Base-by-base conservation (phyloP, 1,140 invertebrate genomes). In the Drosophila erecta region DNA sequence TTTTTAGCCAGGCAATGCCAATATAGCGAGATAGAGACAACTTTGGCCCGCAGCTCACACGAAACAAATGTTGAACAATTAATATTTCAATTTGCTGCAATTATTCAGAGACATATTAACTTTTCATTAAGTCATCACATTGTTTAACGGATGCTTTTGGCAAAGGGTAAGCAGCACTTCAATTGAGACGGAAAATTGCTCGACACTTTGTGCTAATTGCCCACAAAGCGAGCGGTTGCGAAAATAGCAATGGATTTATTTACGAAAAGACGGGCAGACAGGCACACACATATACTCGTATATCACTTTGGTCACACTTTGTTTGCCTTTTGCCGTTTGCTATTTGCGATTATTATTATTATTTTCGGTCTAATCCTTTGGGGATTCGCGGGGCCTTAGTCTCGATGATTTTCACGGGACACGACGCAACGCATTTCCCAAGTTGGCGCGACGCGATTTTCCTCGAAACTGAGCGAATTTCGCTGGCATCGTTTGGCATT, bases 401-500 rank as follows among this genome's bases (percentile, higher is more conserved):
- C 24, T 56, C 41, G 66, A 22, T 44, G 33, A 20, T 74, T 51
- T 41, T 66, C 30, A 24, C 49, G 50, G 77, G 58, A 60, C 66
- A 87, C 73, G 53, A 89, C 65, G 59, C 74, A 77, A 77, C 65
- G 56, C 74, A 77, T 87, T 83, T 79, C 76, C 84, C 85, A 79
- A 73, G 83, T 87, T 87, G 84, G 65, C 83, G 83, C 84, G 84
- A 72, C 84, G 83, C 85, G 79, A 89, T 79, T 87, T 87, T 81
- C 79, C 79, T 87, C 84, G 66, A 75, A 83, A 83, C 79, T 83
- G 83, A 84, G 79, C 66, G 53, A 76, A 87, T 49, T 46, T 65
- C 65, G 75, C 79, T 79, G 71, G 37, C 61, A 65, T 47, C 64
- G 64, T 67, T 51, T 67, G 46, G 37, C 84, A 87, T 83, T 27